phyloP scores from a whole-genome alignment of 2,888 invertebrate genomes.

The Drosophila anomelani region DNA sequence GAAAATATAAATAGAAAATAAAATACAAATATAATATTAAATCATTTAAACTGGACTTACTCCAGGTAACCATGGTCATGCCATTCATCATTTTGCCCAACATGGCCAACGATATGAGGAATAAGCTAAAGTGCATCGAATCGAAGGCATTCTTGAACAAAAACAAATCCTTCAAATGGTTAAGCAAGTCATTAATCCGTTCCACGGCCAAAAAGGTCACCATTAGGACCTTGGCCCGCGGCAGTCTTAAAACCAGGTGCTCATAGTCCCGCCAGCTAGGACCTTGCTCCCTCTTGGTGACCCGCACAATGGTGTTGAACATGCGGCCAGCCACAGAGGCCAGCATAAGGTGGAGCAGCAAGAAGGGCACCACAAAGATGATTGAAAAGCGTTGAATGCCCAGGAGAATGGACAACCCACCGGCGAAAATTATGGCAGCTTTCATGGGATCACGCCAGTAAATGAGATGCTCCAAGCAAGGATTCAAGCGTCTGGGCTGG shows the following conservation, averaged over 20 bases:
- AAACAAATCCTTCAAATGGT: neutral
- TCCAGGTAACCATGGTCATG: neutral
- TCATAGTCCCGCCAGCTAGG: neutral
- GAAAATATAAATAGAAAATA: neutral
- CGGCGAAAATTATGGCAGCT: neutral
- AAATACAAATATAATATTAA: neutral
- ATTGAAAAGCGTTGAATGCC: neutral
- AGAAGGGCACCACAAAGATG: neutral
- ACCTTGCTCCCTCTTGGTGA: fast-evolving
- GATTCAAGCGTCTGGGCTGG: neutral
- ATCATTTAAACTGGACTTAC: neutral
- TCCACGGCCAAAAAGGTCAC: neutral
- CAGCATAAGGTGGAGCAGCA: neutral
- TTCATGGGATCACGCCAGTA: neutral
- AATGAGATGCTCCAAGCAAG: neutral
- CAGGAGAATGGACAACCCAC: neutral
- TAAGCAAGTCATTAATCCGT: neutral
- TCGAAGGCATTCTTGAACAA: neutral
- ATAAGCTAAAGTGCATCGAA: neutral
- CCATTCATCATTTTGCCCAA: neutral
- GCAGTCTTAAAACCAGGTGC: neutral
- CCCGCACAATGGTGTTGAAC: neutral
- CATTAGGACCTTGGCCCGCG: neutral
- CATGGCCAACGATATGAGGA: neutral
- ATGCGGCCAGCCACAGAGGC: neutral